A percentile compares a stretch with the other conserved stretches of the same genome.
Conservation (phyloP, 2,113 vertebrate species). For the Protobothrops flavoviridis region DNA sequence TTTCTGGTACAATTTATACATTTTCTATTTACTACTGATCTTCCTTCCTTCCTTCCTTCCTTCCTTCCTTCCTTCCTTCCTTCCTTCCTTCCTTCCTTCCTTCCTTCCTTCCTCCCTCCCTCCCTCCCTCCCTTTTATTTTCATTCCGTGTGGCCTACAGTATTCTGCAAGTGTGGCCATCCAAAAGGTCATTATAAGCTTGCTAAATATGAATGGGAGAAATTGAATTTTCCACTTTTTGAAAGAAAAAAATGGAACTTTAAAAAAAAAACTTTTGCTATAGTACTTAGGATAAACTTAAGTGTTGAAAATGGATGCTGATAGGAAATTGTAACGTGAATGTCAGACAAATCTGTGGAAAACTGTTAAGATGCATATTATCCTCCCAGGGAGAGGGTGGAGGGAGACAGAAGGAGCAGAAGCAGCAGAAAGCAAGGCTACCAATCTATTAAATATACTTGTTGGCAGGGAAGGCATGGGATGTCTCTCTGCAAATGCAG, state of each 20-base stretch:
- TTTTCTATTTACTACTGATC: slow-evolving; percentile 39
- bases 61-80: neutral
- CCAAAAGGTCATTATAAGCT: slow-evolving; percentile 66
- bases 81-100: slow-evolving; percentile 23
- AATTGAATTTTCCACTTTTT: neutral
- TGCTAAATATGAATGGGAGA: slow-evolving; percentile 73
- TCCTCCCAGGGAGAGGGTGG: slow-evolving; percentile 66
- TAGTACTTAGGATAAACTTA: slow-evolving; percentile 75
- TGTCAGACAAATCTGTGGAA: slow-evolving; percentile 83
- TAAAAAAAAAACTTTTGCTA: slow-evolving; percentile 68
- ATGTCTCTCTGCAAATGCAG: slow-evolving; percentile 74
- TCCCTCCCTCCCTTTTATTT: slow-evolving; percentile 48
- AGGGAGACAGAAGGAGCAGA: neutral
- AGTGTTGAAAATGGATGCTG: slow-evolving; percentile 76
- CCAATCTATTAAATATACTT: slow-evolving; percentile 84
- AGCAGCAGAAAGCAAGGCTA: slow-evolving; percentile 78
- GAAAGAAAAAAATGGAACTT: neutral
- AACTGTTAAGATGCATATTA: slow-evolving; percentile 85
- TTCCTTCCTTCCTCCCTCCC: neutral
- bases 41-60: slow-evolving; percentile 40
- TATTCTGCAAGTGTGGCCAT: slow-evolving; percentile 64
- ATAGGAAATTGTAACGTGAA: slow-evolving; percentile 82
- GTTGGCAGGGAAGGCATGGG: slow-evolving; percentile 74
- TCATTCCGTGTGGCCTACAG: slow-evolving; percentile 57
- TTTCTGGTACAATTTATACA: slow-evolving; percentile 57